Base-by-base conservation (phyloP, 2,888 invertebrate genomes). In the Euplagia quadripunctaria region DNA sequence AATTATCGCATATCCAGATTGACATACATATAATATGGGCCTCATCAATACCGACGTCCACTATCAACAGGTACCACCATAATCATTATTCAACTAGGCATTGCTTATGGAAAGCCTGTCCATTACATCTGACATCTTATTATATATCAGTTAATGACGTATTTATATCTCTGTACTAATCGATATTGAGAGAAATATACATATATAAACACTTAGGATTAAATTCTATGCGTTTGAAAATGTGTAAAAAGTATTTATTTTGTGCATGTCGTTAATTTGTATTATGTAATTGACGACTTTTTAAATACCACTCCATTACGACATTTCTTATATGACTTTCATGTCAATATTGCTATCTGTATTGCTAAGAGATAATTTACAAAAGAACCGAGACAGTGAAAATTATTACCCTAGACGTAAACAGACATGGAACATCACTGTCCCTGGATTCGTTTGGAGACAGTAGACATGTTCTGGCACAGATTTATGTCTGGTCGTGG, bases 1-100 rank as follows among this genome's bases (percentile, higher is more conserved):
- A 31, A 1, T 31, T 31, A 31, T 31, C 31, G 31, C 31, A 31
- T 31, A 31, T 31, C 31, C 31, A 17, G 3, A 11, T 58, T 4
- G 20, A 20, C 20, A 20, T 61, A 2, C 61, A 61, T 61, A 31
- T 61, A 61, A 67, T 67, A 41, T 43, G 31, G 14, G 31, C n/a
- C 61, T 43, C 43, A 68, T 68, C 58, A 58, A 58, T 58, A 68
- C n/a, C 9, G 14, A 58, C n/a, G 20, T 31, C 41, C 12, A 43
- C 42, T 20, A 68, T 58, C 68, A 55, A 58, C 68, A 58, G 68
- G 68, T 58, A 68, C 58, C 58, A 68, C 31, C 68, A 58, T 68
- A 68, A 58, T 43, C 31, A 58, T 68, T 58, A 68, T 58, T 58
- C 68, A 68, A 52, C 9, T 16, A 31, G n/a, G 49, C 6, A 14